Conservation (phyloP, 2,888 invertebrate species). For the Aleiodes leptofemur region DNA sequence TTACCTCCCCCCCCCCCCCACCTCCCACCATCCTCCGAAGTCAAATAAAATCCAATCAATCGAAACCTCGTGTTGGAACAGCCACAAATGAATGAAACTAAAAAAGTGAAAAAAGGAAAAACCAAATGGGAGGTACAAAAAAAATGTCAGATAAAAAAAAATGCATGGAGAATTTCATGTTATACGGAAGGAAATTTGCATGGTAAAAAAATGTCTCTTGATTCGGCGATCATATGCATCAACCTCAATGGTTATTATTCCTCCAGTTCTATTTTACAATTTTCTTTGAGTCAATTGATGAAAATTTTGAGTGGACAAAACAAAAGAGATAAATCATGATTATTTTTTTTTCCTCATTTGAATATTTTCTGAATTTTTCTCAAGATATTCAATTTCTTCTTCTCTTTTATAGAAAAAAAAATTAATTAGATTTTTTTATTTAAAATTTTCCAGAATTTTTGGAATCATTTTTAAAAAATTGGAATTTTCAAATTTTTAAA, state of each 20-base stretch:
- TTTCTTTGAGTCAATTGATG: slow-evolving; percentile 3
- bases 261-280: no score
- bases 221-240: slow-evolving; percentile 2
- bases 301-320: no score
- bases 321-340: no score
- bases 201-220: neutral
- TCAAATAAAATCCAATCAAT: slow-evolving; percentile 39
- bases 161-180: neutral
- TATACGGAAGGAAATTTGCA: slow-evolving; percentile 11
- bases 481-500: no score
- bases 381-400: no score
- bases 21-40: neutral
- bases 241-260: slow-evolving; percentile 16
- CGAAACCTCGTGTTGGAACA: slow-evolving; percentile 30
- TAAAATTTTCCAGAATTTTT: no score
- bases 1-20: no score
- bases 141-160: slow-evolving; percentile 2
- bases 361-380: no score
- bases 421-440: no score
- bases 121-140: neutral
- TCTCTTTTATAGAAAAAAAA: no score
- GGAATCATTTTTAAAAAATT: no score
- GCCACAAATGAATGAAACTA: slow-evolving; percentile 23
- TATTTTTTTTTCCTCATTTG: no score
- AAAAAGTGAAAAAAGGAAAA: slow-evolving; percentile 7